Base-by-base conservation (phyloP, 2,797 vertebrate species). In the Catostomus latipinnis region DNA sequence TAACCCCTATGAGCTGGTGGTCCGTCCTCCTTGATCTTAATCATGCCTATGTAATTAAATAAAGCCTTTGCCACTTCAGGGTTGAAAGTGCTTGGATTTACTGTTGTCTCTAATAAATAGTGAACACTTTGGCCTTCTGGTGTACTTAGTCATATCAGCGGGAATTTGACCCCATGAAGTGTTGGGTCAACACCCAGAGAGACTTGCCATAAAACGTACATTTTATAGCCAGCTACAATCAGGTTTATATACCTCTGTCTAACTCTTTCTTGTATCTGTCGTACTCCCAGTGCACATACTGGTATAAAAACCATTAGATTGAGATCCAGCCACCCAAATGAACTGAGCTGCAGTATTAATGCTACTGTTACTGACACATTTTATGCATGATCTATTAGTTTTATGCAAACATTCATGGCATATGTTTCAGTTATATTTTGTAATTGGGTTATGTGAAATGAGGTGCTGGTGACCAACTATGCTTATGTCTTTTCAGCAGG, bases 361-460 rank as follows among this genome's bases (percentile, higher is more conserved):
- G 72, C 85, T 85, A 69, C 84, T 73, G 73, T 88, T 81, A 89
- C 88, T 80, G 81, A 56, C 58, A 16, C n/a, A 71, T 82, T 56
- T 86, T 87, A 85, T 88, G 83, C 80, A 34, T 34, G 74, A n/a
- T 71, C 83, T 88, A 90, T 87, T 71, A 82, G 57, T 90, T 90
- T 88, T 84, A 89, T 76, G 78, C 83, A 77, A 52, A 82, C 77
- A 78, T 90, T 86, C 90, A 89, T 81, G 58, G 57, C 67, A 63
- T 88, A 90, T 83, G 83, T 82, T 88, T 16, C 85, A 57, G 74
- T 83, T 56, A 72, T 72, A 71, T 80, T 76, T 34, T 49, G 56
- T 82, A 71, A 72, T 71, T 87, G 77, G 82, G 91, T 92, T 88
- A 89, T 89, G 84, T 77, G 81, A 87, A 34, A 34, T 34, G 34